Evolutionary conservation across 2,113 vertebrate species (phyloP).

Genomic region (Petrocephalus zakoni): DNA sequence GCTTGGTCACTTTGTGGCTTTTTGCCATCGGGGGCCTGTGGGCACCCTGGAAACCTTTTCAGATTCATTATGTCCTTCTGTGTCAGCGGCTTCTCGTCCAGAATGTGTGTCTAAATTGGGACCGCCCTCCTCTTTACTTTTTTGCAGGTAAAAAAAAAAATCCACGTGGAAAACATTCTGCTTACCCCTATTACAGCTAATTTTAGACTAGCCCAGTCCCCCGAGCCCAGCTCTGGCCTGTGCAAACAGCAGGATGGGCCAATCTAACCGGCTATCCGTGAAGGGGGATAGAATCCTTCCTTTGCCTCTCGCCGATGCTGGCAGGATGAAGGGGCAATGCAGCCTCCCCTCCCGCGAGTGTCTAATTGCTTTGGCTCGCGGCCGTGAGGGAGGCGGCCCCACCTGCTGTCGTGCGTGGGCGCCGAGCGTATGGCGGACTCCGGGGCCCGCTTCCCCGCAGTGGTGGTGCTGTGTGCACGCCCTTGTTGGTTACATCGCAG

Average conservation of each 20-base stretch:
- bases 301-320: not conserved
- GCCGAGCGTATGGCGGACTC: not conserved
- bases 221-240: not conserved
- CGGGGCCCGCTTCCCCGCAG: not conserved
- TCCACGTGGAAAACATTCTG: not conserved
- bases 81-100: slow-evolving; percentile 6
- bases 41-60: not conserved
- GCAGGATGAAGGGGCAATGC: not conserved
- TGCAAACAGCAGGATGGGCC: not conserved
- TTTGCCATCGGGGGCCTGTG: not conserved
- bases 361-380: slow-evolving; percentile 15
- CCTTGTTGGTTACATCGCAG: slow-evolving; percentile 7
- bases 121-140: slow-evolving; percentile 12
- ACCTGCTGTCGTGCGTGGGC: not conserved
- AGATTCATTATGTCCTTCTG: not conserved
- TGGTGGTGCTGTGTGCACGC: not conserved
- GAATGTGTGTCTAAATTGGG: not conserved
- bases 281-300: not conserved
- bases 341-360: not conserved
- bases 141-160: slow-evolving; percentile 23
- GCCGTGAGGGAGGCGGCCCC: slow-evolving; percentile 4
- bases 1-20: not conserved
- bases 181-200: not conserved
- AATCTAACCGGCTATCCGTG: not conserved
- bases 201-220: slow-evolving; percentile 12